These are phyloP conservation scores for Mantis religiosa DNA, from an alignment of 2,888 invertebrate genomes.

Conservation along the genomic window DNA sequence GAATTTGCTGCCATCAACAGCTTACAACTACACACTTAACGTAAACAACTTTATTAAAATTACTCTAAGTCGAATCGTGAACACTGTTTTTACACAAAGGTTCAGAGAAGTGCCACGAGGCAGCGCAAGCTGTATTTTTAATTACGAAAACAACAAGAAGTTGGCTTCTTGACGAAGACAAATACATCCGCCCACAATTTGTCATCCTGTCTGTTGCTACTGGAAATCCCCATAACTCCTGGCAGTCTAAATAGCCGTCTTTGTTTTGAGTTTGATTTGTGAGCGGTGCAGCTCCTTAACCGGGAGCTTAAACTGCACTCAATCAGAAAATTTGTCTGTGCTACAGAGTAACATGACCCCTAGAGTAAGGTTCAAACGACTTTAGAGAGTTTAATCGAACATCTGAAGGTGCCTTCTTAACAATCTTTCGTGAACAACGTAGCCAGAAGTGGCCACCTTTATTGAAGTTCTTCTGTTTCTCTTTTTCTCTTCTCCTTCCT, in stretches of 20 bases:
- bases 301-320: not conserved
- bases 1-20: too few relatives aligned
- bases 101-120: not conserved
- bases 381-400: too few relatives aligned
- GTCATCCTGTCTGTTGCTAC: not conserved
- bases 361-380: too few relatives aligned
- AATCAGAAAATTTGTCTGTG: not conserved
- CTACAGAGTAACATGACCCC: too few relatives aligned
- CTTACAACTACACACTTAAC: too few relatives aligned
- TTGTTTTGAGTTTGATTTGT: not conserved
- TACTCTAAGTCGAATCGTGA: not conserved
- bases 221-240: not conserved
- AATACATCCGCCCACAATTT: not conserved
- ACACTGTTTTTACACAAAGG: not conserved
- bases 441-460: too few relatives aligned
- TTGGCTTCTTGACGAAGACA: not conserved
- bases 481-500: too few relatives aligned
- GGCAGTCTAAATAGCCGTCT: not conserved
- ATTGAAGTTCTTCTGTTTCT: too few relatives aligned
- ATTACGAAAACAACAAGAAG: not conserved
- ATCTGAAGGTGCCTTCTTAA: too few relatives aligned
- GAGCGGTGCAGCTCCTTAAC: not conserved
- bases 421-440: too few relatives aligned
- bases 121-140: not conserved
- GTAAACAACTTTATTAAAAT: not conserved